Conservation (phyloP, 2,888 invertebrate species). For the Tenthredo distinguenda region DNA sequence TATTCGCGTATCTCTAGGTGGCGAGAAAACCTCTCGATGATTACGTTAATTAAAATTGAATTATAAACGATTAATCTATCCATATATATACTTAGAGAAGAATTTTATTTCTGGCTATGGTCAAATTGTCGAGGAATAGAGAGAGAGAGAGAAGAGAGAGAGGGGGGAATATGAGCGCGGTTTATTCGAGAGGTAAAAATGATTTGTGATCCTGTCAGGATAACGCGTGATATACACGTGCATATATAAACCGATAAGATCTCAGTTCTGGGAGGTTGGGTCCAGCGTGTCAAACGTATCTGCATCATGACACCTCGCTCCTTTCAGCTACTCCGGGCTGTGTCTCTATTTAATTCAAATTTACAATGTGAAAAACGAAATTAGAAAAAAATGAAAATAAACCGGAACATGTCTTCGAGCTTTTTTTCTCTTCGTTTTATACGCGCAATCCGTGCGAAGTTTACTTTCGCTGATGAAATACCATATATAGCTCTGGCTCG, state of each 20-base stretch:
- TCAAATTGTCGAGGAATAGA: background rate
- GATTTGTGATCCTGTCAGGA: slow-evolving; percentile 29
- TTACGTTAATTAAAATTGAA: too few species aligned
- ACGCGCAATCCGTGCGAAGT: background rate
- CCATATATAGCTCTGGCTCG: background rate
- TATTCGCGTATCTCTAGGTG: background rate
- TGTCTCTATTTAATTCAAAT: background rate
- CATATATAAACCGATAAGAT: slow-evolving; percentile 25
- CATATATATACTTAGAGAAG: too few species aligned
- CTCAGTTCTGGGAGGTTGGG: slow-evolving; percentile 31
- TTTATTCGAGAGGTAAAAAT: slow-evolving; percentile 14
- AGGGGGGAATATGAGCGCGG: background rate
- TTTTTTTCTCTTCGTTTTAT: background rate
- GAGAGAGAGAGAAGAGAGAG: background rate
- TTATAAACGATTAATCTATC: too few species aligned
- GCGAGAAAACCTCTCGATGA: too few species aligned
- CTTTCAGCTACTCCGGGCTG: background rate
- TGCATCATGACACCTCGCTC: slow-evolving; percentile 9
- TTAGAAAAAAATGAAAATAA: background rate
- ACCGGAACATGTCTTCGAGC: background rate
- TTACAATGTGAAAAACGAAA: background rate
- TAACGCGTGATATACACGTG: slow-evolving; percentile 17
- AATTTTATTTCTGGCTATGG: background rate
- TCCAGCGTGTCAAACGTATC: slow-evolving; percentile 28
- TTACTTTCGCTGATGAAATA: background rate